These are phyloP conservation scores for Psococerastis gibbosa DNA, from an alignment of 2,888 invertebrate genomes.

Conservation along the genomic window DNA sequence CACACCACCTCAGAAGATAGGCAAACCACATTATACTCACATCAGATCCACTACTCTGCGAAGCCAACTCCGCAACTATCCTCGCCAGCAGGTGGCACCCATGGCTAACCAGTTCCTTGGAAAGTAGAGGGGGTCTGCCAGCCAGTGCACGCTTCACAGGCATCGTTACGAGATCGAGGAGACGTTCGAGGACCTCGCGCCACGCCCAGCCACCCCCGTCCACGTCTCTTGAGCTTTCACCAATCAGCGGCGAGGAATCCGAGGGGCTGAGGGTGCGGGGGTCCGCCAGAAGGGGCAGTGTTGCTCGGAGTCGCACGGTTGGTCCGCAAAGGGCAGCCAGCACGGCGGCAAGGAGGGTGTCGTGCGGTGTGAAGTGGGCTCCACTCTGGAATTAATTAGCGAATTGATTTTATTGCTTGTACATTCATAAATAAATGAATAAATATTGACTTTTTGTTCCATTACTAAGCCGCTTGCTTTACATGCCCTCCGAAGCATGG, in stretches of 20 bases:
- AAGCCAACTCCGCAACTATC: constrained; percentile 71
- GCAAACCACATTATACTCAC: constrained; percentile 26
- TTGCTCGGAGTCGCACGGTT: constrained; percentile 48
- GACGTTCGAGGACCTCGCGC: constrained; percentile 61
- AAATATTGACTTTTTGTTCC: too few species aligned
- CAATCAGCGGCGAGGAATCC: constrained; percentile 52
- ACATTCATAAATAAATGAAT: too few species aligned
- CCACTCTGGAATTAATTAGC: too few species aligned
- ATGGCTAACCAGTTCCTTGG: constrained; percentile 31
- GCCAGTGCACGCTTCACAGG: constrained; percentile 44
- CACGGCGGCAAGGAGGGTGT: constrained; percentile 55
- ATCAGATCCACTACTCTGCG: constrained; percentile 57
- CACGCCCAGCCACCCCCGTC: constrained; percentile 37
- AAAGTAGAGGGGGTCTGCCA: constrained; percentile 28
- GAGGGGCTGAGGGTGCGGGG: constrained; percentile 40
- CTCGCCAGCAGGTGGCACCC: constrained; percentile 64
- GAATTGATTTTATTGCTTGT: too few species aligned
- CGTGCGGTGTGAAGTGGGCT: constrained; percentile 20
- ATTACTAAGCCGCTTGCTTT: too few species aligned
- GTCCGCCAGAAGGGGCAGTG: constrained; percentile 47
- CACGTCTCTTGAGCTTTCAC: constrained; percentile 36
- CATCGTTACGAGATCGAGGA: constrained; percentile 61
- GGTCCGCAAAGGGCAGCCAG: constrained; percentile 71
- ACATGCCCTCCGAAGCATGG: too few species aligned
- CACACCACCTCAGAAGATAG: too few species aligned